These are phyloP conservation scores for Diarsia brunnea DNA, from an alignment of 2,888 invertebrate genomes.

Conservation along the genomic window DNA sequence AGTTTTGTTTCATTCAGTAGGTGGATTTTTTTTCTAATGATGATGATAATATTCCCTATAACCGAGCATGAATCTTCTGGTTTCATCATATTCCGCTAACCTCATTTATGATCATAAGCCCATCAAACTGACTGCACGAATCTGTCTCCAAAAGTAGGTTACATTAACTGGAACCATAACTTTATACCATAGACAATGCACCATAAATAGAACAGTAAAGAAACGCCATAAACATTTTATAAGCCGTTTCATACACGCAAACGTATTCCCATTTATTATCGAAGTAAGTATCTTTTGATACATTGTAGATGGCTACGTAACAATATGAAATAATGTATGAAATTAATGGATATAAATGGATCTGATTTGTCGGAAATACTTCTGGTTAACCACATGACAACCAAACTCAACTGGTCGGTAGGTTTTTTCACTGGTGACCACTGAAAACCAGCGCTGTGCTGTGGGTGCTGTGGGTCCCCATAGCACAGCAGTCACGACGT, in stretches of 20 bases:
- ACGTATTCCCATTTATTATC: conserved; percentile 66
- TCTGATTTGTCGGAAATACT: neutral
- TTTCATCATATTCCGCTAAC: neutral
- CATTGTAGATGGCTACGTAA: conserved; percentile 6
- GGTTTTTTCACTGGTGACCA: too few species aligned
- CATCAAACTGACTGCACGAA: conserved; percentile 13
- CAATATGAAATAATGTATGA: neutral
- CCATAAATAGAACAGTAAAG: conserved; percentile 75
- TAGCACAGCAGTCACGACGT: too few species aligned
- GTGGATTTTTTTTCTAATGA: neutral
- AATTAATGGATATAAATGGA: neutral
- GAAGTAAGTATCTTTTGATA: conserved; percentile 34
- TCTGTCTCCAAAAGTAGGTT: conserved; percentile 41
- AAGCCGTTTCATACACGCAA: conserved; percentile 76
- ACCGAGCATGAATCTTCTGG: too few species aligned
- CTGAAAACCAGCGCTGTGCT: too few species aligned
- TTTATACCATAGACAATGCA: conserved; percentile 48
- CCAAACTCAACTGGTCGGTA: too few species aligned
- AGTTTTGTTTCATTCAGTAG: neutral
- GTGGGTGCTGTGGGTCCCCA: too few species aligned
- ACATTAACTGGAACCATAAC: conserved; percentile 49
- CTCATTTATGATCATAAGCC: conserved; percentile 5
- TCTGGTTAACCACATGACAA: neutral
- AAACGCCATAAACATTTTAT: conserved; percentile 80
- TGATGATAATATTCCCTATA: neutral